These are phyloP conservation scores for Sabatieria punctata DNA, from an alignment of 2,888 invertebrate species.

Conservation along the genomic window DNA sequence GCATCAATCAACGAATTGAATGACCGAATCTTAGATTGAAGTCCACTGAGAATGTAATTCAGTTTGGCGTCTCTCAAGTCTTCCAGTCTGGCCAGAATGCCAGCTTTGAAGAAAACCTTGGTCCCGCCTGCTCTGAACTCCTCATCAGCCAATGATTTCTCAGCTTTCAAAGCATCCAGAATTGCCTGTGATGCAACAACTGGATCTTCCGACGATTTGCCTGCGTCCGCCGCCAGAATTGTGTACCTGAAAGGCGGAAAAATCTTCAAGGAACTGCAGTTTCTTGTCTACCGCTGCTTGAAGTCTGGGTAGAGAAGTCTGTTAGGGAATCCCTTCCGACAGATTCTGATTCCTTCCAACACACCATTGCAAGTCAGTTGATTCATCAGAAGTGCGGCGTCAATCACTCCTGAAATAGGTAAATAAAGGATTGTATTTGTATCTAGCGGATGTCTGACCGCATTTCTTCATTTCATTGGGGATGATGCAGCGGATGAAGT, in stretches of 20 bases:
- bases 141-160: conserved; percentile 34
- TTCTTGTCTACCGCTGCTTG: conserved; percentile 95
- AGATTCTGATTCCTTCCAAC: conserved; percentile 99
- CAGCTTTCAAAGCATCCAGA: conserved; percentile 36
- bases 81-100: conserved; percentile 98
- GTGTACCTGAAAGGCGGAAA: conserved; percentile 47
- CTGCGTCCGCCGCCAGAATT: conserved; percentile 80
- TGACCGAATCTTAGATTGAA: conserved; percentile 6
- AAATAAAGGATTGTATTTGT: neutral
- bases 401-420: conserved; percentile 61
- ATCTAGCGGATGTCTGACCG: conserved; percentile 8
- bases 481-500: conserved; percentile 99
- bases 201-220: conserved; percentile 48
- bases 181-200: conserved; percentile 2
- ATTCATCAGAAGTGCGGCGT: conserved; percentile 93
- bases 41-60: neutral
- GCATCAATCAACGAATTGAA: neutral
- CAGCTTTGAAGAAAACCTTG: conserved; percentile 89
- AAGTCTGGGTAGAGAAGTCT: conserved; percentile 99
- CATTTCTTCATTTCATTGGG: conserved; percentile 52
- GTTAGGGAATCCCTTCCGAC: conserved; percentile 98
- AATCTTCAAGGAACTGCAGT: neutral
- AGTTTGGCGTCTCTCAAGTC: conserved; percentile 96
- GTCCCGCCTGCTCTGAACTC: conserved; percentile 39
- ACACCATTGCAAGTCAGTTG: conserved; percentile 99